A percentile compares a stretch with the other conserved stretches of the same genome.
Evolutionary conservation across 2,113 vertebrate genomes (phyloP).

Genomic region (Noctilio leporinus): DNA sequence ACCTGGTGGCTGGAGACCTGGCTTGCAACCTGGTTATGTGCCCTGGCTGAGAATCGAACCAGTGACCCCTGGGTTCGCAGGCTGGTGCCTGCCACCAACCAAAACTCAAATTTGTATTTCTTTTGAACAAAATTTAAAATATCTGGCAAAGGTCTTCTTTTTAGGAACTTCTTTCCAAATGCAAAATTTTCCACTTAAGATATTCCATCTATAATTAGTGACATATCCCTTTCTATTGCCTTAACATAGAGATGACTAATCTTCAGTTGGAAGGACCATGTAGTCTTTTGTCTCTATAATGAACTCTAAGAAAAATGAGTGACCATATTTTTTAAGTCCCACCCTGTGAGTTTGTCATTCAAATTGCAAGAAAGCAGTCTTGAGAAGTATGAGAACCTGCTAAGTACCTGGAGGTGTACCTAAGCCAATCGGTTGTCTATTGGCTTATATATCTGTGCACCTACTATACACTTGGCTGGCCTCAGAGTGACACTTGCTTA

Average conservation of each 20-base stretch:
- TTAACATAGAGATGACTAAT: background rate
- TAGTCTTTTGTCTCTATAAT: background rate
- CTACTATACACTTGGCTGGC: background rate
- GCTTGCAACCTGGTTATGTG: too few species aligned
- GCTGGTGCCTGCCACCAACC: too few species aligned
- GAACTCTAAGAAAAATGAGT: background rate
- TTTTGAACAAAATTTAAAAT: background rate
- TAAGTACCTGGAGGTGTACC: too few species aligned
- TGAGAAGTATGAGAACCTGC: background rate
- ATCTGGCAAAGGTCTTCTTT: background rate
- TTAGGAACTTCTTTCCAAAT: background rate
- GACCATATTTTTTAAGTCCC: background rate
- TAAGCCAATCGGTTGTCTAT: background rate
- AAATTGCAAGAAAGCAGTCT: background rate
- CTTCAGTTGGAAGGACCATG: background rate
- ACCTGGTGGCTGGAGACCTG: too few species aligned
- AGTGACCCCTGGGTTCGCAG: too few species aligned
- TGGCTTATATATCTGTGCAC: background rate
- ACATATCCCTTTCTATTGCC: background rate
- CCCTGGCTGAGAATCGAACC: too few species aligned
- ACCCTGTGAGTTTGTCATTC: background rate
- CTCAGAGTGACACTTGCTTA: background rate
- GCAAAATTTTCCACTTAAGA: background rate
- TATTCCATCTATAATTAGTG: background rate
- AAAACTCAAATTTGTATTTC: background rate